These are phyloP conservation scores for Oncorhynchus mykiss DNA, from an alignment of 2,113 vertebrate species.

Conservation along the genomic window DNA sequence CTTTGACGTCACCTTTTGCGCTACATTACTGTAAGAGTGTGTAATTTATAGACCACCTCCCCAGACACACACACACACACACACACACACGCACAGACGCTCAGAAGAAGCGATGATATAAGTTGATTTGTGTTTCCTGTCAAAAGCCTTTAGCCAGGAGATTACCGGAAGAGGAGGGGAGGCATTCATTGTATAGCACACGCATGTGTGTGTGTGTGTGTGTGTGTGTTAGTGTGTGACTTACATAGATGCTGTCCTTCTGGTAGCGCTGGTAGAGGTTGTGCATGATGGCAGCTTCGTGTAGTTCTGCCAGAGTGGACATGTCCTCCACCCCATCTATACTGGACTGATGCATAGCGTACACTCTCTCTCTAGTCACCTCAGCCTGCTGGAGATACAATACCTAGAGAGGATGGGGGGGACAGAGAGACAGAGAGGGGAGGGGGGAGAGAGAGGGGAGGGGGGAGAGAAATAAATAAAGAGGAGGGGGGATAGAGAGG, in stretches of 20 bases:
- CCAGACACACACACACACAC: background rate
- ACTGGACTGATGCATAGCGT: constrained; percentile 86
- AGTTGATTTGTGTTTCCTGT: constrained; percentile 34
- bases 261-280: constrained; percentile 87
- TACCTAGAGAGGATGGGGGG: constrained; percentile 62
- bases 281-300: constrained; percentile 89
- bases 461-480: too few species aligned
- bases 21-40: background rate
- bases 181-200: background rate
- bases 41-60: background rate
- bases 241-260: constrained; percentile 80
- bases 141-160: constrained; percentile 35
- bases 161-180: constrained; percentile 21
- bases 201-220: too few species aligned
- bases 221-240: background rate
- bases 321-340: constrained; percentile 89
- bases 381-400: constrained; percentile 75
- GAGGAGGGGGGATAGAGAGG: too few species aligned
- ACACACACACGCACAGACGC: background rate
- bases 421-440: background rate
- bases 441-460: background rate
- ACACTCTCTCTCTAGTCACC: constrained; percentile 79
- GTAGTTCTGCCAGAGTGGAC: constrained; percentile 85
- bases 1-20: too few species aligned
- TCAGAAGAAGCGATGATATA: background rate